Evolutionary conservation across 2,113 vertebrate genomes (phyloP).

Genomic region (Dipodomys stephensi): DNA sequence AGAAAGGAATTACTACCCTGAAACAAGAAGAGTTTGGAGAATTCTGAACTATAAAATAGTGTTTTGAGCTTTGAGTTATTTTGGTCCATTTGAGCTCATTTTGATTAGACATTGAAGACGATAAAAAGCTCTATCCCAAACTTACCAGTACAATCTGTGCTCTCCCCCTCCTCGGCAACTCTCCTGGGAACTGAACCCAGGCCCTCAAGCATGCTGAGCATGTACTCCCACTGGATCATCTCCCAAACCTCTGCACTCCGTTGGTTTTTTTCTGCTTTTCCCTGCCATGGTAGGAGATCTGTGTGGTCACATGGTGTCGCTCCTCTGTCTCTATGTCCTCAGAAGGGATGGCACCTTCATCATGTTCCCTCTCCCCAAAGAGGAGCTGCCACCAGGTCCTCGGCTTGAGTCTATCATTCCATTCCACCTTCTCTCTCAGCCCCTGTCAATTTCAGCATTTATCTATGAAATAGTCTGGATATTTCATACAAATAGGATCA

Average conservation of each 20-base stretch:
- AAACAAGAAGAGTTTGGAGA: conserved; percentile 24
- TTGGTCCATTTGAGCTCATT: conserved; percentile 33
- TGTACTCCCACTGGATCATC: too few species aligned
- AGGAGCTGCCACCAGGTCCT: background rate
- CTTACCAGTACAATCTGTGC: background rate
- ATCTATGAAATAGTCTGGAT: too few species aligned
- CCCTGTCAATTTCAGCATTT: too few species aligned
- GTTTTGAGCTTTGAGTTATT: conserved; percentile 57
- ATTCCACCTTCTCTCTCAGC: too few species aligned
- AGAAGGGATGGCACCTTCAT: background rate
- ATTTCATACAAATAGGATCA: too few species aligned
- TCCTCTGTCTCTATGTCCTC: background rate
- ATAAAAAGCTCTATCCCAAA: background rate
- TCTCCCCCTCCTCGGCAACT: too few species aligned
- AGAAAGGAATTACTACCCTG: background rate
- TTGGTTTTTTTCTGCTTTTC: background rate
- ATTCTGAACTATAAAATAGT: conserved; percentile 26
- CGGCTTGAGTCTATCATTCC: background rate
- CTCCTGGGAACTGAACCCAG: background rate
- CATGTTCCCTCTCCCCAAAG: background rate
- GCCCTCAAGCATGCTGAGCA: background rate
- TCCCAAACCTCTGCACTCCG: rapidly evolving
- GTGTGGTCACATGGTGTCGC: background rate
- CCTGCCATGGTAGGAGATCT: background rate
- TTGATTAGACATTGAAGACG: conserved; percentile 14